These are phyloP conservation scores for Glossophaga mutica DNA, from an alignment of 2,797 vertebrate species.

Conservation along the genomic window DNA sequence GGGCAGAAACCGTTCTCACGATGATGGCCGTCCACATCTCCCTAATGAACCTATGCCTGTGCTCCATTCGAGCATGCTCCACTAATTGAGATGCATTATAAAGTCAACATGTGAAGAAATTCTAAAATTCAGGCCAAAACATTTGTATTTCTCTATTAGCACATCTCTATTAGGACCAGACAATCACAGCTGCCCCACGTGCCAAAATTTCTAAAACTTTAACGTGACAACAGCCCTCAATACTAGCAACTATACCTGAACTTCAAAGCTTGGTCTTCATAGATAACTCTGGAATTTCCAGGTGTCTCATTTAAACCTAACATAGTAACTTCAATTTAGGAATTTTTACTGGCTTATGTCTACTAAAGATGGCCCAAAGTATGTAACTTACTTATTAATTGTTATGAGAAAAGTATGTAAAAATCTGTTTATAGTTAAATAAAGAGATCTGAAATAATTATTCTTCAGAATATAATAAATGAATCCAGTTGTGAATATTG, in stretches of 20 bases:
- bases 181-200: neutral
- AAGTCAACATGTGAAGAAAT: neutral
- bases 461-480: conserved; percentile 13
- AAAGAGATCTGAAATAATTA: neutral
- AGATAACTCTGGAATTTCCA: neutral
- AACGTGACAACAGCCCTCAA: neutral
- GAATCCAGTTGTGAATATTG: neutral
- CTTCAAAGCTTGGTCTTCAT: neutral
- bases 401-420: conserved; percentile 25
- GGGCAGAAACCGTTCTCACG: neutral
- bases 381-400: neutral
- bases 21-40: neutral
- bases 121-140: neutral
- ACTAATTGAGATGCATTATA: neutral
- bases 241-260: neutral
- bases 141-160: neutral
- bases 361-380: neutral
- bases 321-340: neutral
- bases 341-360: neutral
- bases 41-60: neutral
- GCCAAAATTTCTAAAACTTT: neutral
- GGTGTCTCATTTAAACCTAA: neutral
- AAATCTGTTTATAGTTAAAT: neutral
- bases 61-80: neutral
- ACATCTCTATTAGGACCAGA: neutral